phyloP scores from a whole-genome alignment of 37 sponge, comb jelly and placozoan genomes.

The Diacarnus erythraeanus region DNA sequence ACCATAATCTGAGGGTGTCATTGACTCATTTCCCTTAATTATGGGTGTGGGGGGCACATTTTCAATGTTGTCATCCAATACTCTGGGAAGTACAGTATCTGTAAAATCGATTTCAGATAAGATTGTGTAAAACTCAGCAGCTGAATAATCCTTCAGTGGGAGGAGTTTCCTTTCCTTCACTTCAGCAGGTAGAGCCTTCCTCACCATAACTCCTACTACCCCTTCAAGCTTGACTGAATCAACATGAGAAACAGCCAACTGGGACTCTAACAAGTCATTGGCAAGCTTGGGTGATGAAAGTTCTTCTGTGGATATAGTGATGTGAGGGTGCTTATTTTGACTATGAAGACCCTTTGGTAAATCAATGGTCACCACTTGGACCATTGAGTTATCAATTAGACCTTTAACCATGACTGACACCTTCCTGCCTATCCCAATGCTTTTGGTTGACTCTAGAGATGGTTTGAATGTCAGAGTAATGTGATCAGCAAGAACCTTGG shows the following conservation, averaged over 20 bases:
- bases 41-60: neutral
- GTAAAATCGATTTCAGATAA: neutral
- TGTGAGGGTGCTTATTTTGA: slow-evolving; percentile 69
- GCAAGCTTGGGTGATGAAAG: slow-evolving; percentile 53
- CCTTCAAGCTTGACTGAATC: slow-evolving; percentile 36
- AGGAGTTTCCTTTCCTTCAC: neutral
- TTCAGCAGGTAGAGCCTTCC: neutral
- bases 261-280: slow-evolving; percentile 59
- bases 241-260: neutral
- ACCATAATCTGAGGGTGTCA: neutral
- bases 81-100: neutral
- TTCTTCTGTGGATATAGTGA: slow-evolving; percentile 73
- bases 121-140: neutral
- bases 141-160: neutral
- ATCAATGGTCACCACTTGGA: slow-evolving; percentile 68
- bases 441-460: slow-evolving; percentile 4
- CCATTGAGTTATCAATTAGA: slow-evolving; percentile 33
- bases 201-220: slow-evolving; percentile 42
- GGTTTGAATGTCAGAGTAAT: slow-evolving; percentile 76
- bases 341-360: slow-evolving; percentile 20
- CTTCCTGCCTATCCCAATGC: slow-evolving; percentile 39
- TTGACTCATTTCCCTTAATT: neutral
- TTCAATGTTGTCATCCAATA: neutral
- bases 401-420: slow-evolving; percentile 57
- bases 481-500: slow-evolving; percentile 56